phyloP scores from a whole-genome alignment of 1,140 invertebrate genomes.

The Sipha flava region DNA sequence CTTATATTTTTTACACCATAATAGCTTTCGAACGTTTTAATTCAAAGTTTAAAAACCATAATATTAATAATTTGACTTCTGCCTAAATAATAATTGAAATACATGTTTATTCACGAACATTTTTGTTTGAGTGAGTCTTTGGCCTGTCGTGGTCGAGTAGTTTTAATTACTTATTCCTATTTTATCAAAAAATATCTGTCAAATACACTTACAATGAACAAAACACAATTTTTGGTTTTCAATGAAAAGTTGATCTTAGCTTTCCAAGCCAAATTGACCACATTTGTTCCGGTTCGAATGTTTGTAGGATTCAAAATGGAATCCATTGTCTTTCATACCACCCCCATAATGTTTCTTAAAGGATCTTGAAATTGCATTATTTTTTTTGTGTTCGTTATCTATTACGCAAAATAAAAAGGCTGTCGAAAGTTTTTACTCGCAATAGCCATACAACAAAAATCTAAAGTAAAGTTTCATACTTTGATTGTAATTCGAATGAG shows the following conservation, averaged over 20 bases:
- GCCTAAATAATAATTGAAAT: background rate
- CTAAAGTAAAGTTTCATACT: constrained; percentile 3
- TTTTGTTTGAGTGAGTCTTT: background rate
- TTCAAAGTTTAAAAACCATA: too few species aligned
- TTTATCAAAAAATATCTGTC: background rate
- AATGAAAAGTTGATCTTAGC: background rate
- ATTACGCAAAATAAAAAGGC: background rate
- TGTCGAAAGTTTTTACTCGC: background rate
- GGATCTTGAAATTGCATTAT: background rate
- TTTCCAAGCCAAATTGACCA: background rate
- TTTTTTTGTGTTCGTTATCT: background rate
- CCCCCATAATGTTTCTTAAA: background rate
- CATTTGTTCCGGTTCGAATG: background rate
- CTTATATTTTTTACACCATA: too few species aligned
- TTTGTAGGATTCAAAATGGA: background rate
- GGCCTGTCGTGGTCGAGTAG: background rate
- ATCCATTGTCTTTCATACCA: background rate
- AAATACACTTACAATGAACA: background rate
- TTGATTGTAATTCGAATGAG: background rate
- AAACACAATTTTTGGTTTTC: constrained; percentile 2
- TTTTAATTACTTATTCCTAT: background rate
- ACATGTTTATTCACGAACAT: background rate
- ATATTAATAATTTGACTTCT: background rate
- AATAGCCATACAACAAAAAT: background rate
- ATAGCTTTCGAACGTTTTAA: too few species aligned